Base-by-base conservation (phyloP, 2,888 invertebrate species). In the Acanthacorydalis orientalis region DNA sequence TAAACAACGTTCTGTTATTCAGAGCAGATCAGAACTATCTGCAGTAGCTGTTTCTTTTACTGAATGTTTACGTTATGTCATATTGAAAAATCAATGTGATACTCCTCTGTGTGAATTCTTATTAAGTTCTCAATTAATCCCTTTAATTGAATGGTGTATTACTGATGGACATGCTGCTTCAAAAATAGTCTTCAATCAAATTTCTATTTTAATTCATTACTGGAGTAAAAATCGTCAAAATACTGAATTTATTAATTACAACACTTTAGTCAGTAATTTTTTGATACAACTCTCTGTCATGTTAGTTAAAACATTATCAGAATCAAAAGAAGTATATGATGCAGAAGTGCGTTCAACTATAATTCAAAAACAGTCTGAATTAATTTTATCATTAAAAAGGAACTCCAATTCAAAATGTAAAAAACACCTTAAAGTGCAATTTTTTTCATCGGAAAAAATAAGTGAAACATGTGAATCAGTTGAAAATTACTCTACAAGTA, bases 61-160 rank as follows among this genome's bases (percentile, higher is more conserved):
- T 15, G 90, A 90, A 60, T 89, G 89, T 59, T 60, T 88, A 15
- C 77, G 76, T 44, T 83, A 75, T 57, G 60, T 75, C 10, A 64
- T 77, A 47, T 61, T 75, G 44, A 65, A 70, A 54, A 70, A 74
- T 53, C 63, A 68, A 42, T 61, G 63, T 10, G 65, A 72, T 51
- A 50, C 56, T 23, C 59, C 60, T 16, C 55, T 73, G 10, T 71
- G 70, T 52, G 59, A 62, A 45, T 57, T 53, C 44, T 56, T 74
- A 12, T 60, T 73, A 7, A 62, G 62, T 56, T 51, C 54, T 1
- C 62, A 70, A 58, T 56, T 74, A 1, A 60, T 72, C 43, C 58
- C 69, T 31, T 59, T 68, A 1, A 60, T 78, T 43, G 68, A 68
- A 52, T 68, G 66, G 57, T 67, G 67, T 51, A 57, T 76, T 11